These are phyloP conservation scores for Triplophysa tibetana DNA, from an alignment of 2,113 vertebrate genomes.

Conservation along the genomic window DNA sequence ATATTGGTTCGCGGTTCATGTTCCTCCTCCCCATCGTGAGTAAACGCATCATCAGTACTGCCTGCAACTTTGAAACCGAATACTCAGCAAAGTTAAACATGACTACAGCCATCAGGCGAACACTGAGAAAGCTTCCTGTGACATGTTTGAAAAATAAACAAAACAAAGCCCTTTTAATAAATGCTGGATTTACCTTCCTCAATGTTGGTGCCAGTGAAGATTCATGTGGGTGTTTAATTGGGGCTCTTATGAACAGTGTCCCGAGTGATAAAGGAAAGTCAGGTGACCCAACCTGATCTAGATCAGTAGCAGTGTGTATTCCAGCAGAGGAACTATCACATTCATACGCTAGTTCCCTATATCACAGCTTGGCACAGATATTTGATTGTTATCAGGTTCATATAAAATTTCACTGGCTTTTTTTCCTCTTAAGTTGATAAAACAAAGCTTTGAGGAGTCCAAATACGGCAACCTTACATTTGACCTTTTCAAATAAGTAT, in stretches of 20 bases:
- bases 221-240: no score
- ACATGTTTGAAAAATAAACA: conserved; percentile 33
- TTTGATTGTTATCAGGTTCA: not conserved
- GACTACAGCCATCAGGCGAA: not conserved
- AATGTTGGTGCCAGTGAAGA: not conserved
- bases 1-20: not conserved
- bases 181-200: conserved; percentile 16
- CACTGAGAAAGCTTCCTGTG: not conserved
- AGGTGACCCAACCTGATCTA: not conserved
- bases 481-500: not conserved
- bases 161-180: conserved; percentile 6
- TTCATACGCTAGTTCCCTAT: not conserved
- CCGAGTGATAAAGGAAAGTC: not conserved
- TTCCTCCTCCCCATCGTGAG: not conserved
- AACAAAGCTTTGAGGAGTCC: not conserved
- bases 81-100: not conserved
- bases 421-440: not conserved
- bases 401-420: not conserved
- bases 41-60: conserved; percentile 29
- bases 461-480: not conserved
- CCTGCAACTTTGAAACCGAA: not conserved
- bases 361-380: not conserved
- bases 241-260: not conserved
- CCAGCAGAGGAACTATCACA: not conserved
- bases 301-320: not conserved